Percentiles rank a stretch among this genome's conserved stretches.
Evolutionary conservation across 1,140 invertebrate genomes (phyloP).

Genomic region (Hypothenemus hampei): DNA sequence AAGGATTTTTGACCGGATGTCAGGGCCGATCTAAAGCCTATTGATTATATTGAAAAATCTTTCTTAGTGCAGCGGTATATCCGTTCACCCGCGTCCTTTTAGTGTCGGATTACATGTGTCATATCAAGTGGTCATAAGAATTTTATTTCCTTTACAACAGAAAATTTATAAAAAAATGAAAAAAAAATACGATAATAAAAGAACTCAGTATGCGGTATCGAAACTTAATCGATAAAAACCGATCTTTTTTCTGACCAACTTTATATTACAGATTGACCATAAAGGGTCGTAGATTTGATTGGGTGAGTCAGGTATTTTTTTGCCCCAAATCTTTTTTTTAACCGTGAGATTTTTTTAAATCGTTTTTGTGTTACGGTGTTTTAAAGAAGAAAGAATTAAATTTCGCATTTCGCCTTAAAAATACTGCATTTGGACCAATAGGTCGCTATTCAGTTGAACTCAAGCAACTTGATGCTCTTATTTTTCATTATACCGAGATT

Average conservation of each 20-base stretch:
- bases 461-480: constrained; percentile 19
- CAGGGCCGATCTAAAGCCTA: constrained; percentile 16
- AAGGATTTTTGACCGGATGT: constrained; percentile 28
- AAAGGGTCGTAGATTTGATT: constrained; percentile 23
- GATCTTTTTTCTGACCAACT: constrained; percentile 25
- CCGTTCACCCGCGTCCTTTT: constrained; percentile 26
- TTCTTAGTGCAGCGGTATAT: constrained; percentile 16
- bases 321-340: constrained; percentile 9
- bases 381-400: constrained; percentile 24
- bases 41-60: constrained; percentile 16
- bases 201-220: no score
- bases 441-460: constrained; percentile 10
- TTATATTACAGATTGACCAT: constrained; percentile 21
- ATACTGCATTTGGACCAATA: constrained; percentile 10
- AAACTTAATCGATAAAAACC: constrained; percentile 23
- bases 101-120: constrained; percentile 11
- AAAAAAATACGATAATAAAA: no score
- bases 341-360: constrained; percentile 21
- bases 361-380: constrained; percentile 10
- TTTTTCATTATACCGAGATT: neutral
- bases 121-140: constrained; percentile 1
- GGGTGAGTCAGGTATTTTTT: constrained; percentile 22
- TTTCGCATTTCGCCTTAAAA: constrained; percentile 16
- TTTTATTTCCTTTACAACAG: neutral
- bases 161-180: no score